Evolutionary conservation across 2,797 vertebrate genomes (phyloP), one percentile per base, ranked within the genome.

Genomic region (Enteromius fasciolatus): DNA sequence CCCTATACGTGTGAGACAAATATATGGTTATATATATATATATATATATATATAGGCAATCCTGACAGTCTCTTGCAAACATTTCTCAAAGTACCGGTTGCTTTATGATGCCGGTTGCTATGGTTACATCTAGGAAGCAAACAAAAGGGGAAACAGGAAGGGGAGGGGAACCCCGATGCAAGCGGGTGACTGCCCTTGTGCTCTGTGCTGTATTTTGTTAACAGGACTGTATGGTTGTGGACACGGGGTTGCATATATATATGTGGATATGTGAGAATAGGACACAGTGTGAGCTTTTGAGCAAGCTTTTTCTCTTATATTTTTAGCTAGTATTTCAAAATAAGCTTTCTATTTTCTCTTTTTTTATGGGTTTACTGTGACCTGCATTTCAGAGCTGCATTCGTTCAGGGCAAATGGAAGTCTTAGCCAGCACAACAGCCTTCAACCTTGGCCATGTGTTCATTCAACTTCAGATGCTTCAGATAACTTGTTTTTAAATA

Each of bases 51-150:
- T 67, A 63, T 44, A 76, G 86, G 84, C 85, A 84, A 82, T 84
- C 64, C 86, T 87, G 86, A 80, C 78, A 77, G 75, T 87, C 81
- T 28, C 59, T 78, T 78, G 80, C 69, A 84, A 88, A 85, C 82
- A 86, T 84, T 83, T 86, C 79, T 86, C 61, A 83, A 83, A 83
- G 76, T 85, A 84, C 85, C 76, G 78, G 81, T 87, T 85, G 85
- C 78, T 85, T 85, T 81, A 76, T 89, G 88, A 90, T 86, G 81
- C 84, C 67, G 7, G 88, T 90, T 87, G 84, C 83, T 84, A 89
- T 88, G 87, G 88, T 81, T 85, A 90, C 87, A 23, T 31, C 70
- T 74, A 70, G 78, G 67, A 63, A 46, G 76, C 83, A 86, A 85
- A 86, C 83, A 87, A 87, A 86, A 85, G 78, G 80, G 80, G 82